Percentiles rank a stretch among this genome's conserved stretches.
Evolutionary conservation across 1,140 invertebrate genomes (phyloP).

Genomic region (Temnothorax curvispinosus): DNA sequence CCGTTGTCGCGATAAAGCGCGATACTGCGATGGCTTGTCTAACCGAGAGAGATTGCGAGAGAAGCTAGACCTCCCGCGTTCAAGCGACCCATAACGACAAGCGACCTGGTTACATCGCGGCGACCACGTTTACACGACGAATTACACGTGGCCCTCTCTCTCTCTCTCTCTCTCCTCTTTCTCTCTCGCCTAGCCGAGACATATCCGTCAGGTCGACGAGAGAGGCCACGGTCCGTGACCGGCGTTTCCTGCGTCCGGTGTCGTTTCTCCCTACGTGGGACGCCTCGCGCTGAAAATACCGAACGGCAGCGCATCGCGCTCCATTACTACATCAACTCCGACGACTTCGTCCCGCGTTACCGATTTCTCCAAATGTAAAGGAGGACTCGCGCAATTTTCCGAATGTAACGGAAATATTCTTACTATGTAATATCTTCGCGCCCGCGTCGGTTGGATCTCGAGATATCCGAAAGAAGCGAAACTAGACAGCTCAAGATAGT

Average conservation of each 20-base stretch:
- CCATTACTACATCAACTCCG: background rate
- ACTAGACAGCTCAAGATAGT: too few relatives aligned
- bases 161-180: slow-evolving; percentile 17
- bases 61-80: slow-evolving; percentile 12
- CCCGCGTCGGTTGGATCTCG: background rate
- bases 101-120: slow-evolving; percentile 42
- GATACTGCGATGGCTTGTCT: background rate
- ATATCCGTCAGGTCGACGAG: slow-evolving; percentile 62
- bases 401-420: background rate
- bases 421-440: too few relatives aligned
- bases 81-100: background rate
- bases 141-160: slow-evolving; percentile 14
- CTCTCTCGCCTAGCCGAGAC: slow-evolving; percentile 2
- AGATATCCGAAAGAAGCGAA: background rate
- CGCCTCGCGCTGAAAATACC: slow-evolving; percentile 21
- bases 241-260: slow-evolving; percentile 78
- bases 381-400: background rate
- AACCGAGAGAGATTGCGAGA: background rate
- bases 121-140: slow-evolving; percentile 44
- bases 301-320: background rate
- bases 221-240: slow-evolving; percentile 75
- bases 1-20: background rate
- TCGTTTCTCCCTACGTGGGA: slow-evolving; percentile 28
- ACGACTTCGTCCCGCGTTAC: background rate
- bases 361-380: slow-evolving; percentile 5